Conservation (phyloP, 1,140 invertebrate genomes). For the Caerostris extrusa region DNA sequence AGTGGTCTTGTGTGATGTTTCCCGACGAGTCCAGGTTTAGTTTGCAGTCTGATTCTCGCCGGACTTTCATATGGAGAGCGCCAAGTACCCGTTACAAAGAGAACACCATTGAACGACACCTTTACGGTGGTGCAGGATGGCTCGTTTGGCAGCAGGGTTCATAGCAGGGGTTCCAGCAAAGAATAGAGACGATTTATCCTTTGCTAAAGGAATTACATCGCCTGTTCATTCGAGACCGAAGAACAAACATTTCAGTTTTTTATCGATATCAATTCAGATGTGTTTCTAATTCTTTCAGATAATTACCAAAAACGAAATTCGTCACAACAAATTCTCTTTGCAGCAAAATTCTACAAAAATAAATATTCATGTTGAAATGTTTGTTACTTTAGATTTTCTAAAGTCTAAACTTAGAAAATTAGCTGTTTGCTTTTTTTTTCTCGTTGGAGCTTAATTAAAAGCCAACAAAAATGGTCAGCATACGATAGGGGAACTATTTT, state of each 20-base stretch:
- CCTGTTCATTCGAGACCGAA: not conserved
- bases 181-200: slow-evolving; percentile 5
- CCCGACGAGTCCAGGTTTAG: no score
- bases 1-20: no score
- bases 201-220: not conserved
- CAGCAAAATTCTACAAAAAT: slow-evolving; percentile 75
- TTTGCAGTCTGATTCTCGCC: no score
- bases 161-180: not conserved
- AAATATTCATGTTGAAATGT: slow-evolving; percentile 16
- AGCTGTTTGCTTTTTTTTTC: not conserved
- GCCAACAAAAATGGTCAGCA: slow-evolving; percentile 70
- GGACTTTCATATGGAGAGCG: no score
- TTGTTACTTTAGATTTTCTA: slow-evolving; percentile 11
- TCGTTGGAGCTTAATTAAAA: not conserved
- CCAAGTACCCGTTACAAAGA: no score
- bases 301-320: not conserved
- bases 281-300: slow-evolving; percentile 27
- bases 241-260: not conserved
- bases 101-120: no score
- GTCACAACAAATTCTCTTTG: slow-evolving; percentile 7
- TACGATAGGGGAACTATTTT: slow-evolving; percentile 79
- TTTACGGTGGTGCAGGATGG: no score
- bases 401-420: no score
- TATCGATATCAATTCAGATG: slow-evolving; percentile 17
- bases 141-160: no score